Evolutionary conservation across 1,140 invertebrate species (phyloP).

Genomic region (Nilaparvata lugens): DNA sequence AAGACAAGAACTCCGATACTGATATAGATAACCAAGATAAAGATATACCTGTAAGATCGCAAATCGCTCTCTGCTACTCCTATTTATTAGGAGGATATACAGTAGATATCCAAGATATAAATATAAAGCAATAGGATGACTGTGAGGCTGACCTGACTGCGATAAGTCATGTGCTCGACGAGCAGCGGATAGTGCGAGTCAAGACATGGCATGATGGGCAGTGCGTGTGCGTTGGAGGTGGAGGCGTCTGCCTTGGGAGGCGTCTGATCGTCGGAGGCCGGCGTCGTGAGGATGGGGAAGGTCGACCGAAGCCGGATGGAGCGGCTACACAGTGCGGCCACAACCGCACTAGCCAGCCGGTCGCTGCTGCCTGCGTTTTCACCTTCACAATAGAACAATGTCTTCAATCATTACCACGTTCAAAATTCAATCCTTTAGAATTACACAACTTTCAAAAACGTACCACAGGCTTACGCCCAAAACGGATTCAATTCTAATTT

Average conservation of each 20-base stretch:
- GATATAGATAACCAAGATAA: too few species aligned
- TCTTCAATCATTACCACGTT: too few species aligned
- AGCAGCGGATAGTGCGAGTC: slow-evolving; percentile 70
- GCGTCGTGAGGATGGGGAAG: slow-evolving; percentile 55
- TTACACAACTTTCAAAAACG: too few species aligned
- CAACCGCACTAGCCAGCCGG: slow-evolving; percentile 65
- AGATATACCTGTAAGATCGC: too few species aligned
- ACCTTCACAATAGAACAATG: not conserved
- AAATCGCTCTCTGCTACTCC: too few species aligned
- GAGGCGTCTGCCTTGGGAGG: slow-evolving; percentile 46
- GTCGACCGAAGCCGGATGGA: slow-evolving; percentile 66
- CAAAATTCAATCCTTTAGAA: too few species aligned
- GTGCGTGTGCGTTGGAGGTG: slow-evolving; percentile 57
- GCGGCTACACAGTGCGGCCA: slow-evolving; percentile 71
- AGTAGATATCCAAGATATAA: too few species aligned
- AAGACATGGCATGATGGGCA: slow-evolving; percentile 57
- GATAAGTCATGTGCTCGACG: slow-evolving; percentile 71
- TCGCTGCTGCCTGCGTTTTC: slow-evolving; percentile 33
- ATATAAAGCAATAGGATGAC: too few species aligned
- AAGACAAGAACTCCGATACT: too few species aligned
- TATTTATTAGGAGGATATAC: too few species aligned
- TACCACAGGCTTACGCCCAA: too few species aligned
- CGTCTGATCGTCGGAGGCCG: slow-evolving; percentile 25
- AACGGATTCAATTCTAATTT: too few species aligned
- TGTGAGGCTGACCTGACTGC: slow-evolving; percentile 51